A percentile compares a stretch with the other conserved stretches of the same genome.
Evolutionary conservation across 2,888 invertebrate genomes (phyloP).

Genomic region (Drosophila mercatorum): DNA sequence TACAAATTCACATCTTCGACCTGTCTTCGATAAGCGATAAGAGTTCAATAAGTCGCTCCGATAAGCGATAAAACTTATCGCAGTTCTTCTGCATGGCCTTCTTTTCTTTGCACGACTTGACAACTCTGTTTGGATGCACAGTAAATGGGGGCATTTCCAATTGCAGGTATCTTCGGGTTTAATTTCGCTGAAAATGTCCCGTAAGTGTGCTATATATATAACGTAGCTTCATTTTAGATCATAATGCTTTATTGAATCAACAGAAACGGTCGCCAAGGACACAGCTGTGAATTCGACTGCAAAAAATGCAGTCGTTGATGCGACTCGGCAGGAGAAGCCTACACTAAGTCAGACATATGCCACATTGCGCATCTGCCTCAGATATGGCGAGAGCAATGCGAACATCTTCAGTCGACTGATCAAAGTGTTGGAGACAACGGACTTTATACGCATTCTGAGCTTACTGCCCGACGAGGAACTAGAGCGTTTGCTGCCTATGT

Average conservation of each 20-base stretch:
- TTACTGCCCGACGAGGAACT: slow-evolving; percentile 20
- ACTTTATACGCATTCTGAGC: slow-evolving; percentile 1
- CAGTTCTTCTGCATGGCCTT: not conserved
- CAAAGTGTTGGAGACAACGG: slow-evolving; percentile 18
- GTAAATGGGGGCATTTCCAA: too few species aligned
- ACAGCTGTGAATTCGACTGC: too few species aligned
- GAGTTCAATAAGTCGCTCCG: slow-evolving; percentile 10
- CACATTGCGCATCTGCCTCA: slow-evolving; percentile 37
- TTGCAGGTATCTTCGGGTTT: not conserved
- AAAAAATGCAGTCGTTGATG: too few species aligned
- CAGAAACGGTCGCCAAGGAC: not conserved
- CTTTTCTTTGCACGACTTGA: slow-evolving; percentile 2
- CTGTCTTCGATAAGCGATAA: too few species aligned
- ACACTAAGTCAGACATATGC: slow-evolving; percentile 7
- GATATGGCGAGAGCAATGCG: not conserved
- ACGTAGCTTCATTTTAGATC: not conserved
- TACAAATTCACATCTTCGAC: too few species aligned
- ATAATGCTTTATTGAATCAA: not conserved
- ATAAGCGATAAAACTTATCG: slow-evolving; percentile 13
- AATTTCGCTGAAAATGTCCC: not conserved
- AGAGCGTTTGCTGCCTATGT: slow-evolving; percentile 29
- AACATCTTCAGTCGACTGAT: slow-evolving; percentile 19
- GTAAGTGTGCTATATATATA: slow-evolving; percentile 17
- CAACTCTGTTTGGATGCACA: not conserved
- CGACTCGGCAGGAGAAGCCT: not conserved